A percentile compares a stretch with the other conserved stretches of the same genome.
Evolutionary conservation across 2,797 vertebrate genomes (phyloP).

Genomic region (Pitangus sulphuratus): DNA sequence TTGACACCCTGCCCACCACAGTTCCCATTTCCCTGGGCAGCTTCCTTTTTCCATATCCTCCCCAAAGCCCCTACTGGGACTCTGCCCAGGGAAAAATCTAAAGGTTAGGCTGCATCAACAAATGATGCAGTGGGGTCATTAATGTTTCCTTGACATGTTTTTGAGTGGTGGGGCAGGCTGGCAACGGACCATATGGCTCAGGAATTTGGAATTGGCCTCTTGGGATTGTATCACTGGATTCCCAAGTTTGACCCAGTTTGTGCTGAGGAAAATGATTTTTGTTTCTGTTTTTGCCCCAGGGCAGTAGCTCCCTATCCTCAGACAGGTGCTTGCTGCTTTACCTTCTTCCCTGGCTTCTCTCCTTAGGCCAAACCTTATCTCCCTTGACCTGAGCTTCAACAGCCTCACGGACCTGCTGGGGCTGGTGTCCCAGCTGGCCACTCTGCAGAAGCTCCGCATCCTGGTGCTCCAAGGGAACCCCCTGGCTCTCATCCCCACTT

Average conservation of each 20-base stretch:
- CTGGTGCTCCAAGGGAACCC: slow-evolving; percentile 88
- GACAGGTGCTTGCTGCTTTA: background rate
- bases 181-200: background rate
- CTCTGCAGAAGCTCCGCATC: slow-evolving; percentile 75
- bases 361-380: slow-evolving; percentile 85
- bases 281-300: background rate
- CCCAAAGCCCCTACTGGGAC: background rate
- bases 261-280: background rate
- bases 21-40: background rate
- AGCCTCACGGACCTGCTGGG: slow-evolving; percentile 76
- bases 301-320: background rate
- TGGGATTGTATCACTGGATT: background rate
- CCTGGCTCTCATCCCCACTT: slow-evolving; percentile 78
- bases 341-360: background rate
- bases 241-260: background rate
- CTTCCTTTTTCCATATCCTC: background rate
- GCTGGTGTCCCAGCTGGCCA: slow-evolving; percentile 73
- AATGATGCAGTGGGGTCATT: background rate
- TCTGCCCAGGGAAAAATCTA: background rate
- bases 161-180: background rate
- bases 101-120: background rate
- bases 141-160: background rate
- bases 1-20: background rate
- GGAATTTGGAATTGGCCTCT: background rate
- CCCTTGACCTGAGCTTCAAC: slow-evolving; percentile 89